Conservation (phyloP, 1,140 invertebrate genomes). For the Neodiprion pinetum region DNA sequence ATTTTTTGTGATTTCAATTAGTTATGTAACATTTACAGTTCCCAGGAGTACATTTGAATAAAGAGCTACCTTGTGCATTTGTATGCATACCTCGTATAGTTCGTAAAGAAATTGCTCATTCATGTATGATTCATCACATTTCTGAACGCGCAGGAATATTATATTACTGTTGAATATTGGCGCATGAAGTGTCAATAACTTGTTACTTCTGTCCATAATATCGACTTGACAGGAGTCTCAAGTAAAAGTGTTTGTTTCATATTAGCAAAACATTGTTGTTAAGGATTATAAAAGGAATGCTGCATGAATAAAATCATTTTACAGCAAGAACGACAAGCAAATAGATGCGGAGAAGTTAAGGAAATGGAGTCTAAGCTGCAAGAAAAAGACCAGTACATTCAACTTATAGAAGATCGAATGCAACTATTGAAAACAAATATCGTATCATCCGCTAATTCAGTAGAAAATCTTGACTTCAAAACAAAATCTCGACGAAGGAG, state of each 20-base stretch:
- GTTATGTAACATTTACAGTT: not conserved
- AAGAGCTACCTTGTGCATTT: not conserved
- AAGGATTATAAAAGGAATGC: no score
- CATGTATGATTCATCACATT: no score
- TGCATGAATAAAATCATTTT: not conserved
- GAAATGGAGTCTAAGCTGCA: slow-evolving; percentile 41
- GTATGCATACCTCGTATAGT: no score
- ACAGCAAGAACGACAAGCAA: slow-evolving; percentile 2
- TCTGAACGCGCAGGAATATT: no score
- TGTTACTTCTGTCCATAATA: no score
- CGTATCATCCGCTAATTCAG: slow-evolving; percentile 30
- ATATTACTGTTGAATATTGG: no score
- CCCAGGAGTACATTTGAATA: not conserved
- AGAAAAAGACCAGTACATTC: slow-evolving; percentile 37
- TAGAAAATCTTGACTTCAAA: slow-evolving; percentile 21
- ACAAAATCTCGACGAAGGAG: slow-evolving; percentile 32
- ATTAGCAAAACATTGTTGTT: no score
- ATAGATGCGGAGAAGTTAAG: slow-evolving; percentile 36
- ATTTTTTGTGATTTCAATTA: not conserved
- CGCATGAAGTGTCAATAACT: no score
- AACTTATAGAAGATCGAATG: slow-evolving; percentile 42
- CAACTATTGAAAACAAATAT: slow-evolving; percentile 43
- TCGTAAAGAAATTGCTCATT: no score
- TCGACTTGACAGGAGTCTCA: no score
- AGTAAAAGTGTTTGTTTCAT: no score